Evolutionary conservation across 2,113 vertebrate genomes (phyloP).

Genomic region (Sinosuthora webbiana): DNA sequence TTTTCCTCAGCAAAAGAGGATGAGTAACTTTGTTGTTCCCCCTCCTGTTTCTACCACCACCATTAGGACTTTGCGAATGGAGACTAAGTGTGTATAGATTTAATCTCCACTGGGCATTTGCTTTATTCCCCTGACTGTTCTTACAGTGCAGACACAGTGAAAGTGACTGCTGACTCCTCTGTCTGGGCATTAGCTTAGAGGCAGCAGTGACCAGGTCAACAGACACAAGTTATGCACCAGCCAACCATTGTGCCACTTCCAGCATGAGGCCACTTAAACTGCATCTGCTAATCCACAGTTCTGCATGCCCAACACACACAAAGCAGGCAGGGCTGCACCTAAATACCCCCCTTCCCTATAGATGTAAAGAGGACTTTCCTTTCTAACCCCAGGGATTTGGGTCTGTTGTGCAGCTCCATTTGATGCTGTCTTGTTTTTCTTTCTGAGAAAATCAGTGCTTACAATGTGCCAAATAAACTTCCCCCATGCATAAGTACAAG

Average conservation of each 20-base stretch:
- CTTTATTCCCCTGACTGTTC: conserved; percentile 38
- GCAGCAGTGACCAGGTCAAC: conserved; percentile 11
- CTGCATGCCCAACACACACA: neutral
- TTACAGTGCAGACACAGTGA: conserved; percentile 12
- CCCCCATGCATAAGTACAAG: neutral
- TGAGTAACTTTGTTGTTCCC: neutral
- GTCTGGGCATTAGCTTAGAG: conserved; percentile 57
- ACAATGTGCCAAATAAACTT: neutral
- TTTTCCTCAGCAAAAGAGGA: conserved; percentile 17
- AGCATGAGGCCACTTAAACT: neutral
- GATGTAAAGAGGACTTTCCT: conserved; percentile 1
- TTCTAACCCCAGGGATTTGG: conserved; percentile 32
- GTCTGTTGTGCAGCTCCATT: neutral
- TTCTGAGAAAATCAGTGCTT: neutral
- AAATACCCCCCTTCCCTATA: neutral
- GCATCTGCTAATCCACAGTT: conserved; percentile 8
- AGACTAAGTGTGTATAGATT: neutral
- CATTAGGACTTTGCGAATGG: neutral
- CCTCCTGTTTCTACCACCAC: neutral
- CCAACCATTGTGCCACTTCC: conserved; percentile 35
- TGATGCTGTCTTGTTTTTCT: neutral
- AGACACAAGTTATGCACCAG: conserved; percentile 36
- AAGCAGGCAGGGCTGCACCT: neutral
- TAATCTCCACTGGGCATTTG: conserved; percentile 6
- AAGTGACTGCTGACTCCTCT: conserved; percentile 63